Base-by-base conservation (phyloP, 2,113 vertebrate species). In the Monopterus albus region DNA sequence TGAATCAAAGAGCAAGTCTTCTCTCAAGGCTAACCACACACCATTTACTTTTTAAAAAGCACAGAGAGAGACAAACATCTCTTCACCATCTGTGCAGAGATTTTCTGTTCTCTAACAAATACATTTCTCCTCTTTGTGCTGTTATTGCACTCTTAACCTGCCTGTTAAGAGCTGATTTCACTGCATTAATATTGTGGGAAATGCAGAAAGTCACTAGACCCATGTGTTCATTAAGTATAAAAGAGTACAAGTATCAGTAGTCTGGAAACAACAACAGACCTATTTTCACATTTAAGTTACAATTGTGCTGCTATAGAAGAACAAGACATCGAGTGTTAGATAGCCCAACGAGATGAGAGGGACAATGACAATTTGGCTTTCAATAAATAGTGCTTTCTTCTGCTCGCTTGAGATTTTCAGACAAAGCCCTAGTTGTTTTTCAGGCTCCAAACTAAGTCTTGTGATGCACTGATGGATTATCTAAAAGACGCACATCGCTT, bases 391-490 rank as follows among this genome's bases (percentile, higher is more conserved):
- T 12, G 25, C 31, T 49, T 67, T 20, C 13, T 62, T 66, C n/a
- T 20, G 49, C 7, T 57, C 66, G 66, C 50, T 40, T 14, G 66
- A 50, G 61, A 55, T 10, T 50, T 74, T 26, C 4, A 43, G 39
- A 64, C 23, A 51, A 46, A 51, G 38, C 38, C 28, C 2, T 53
- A 2, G 12, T 47, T 57, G 11, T 71, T 43, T 36, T 33, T 61
- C 28, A 26, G 36, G 17, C 42, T 43, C 66, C 5, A 63, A 78
- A 35, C n/a, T 46, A 46, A 58, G 31, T 69, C 52, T 43, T 6
- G 46, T 25, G 21, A 52, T 38, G 35, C 46, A 25, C 59, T 49
- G 40, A 14, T 53, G 64, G 58, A 63, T 79, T 79, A 46, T 51
- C 6, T 13, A 5, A 52, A 63, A 64, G 38, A 68, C 38, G n/a